phyloP scores from a whole-genome alignment of 2,797 vertebrate species.

The Cyclopterus lumpus region DNA sequence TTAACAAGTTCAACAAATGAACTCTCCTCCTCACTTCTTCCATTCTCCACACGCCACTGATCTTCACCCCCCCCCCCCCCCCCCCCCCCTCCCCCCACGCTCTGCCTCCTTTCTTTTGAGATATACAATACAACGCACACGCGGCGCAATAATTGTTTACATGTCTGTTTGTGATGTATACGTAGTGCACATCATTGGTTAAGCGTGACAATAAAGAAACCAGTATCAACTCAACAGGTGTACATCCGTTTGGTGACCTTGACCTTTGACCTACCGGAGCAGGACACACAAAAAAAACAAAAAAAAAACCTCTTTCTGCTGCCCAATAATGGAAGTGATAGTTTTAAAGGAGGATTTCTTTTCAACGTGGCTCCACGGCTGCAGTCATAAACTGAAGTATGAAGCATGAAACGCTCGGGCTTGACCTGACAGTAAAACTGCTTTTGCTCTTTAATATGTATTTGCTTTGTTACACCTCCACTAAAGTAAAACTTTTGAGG shows the following conservation, averaged over 20 bases:
- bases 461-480: conserved; percentile 48
- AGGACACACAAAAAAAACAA: conserved; percentile 21
- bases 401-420: conserved; percentile 73
- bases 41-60: conserved; percentile 30
- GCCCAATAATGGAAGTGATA: conserved; percentile 47
- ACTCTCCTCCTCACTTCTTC: conserved; percentile 59
- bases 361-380: conserved; percentile 47
- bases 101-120: neutral
- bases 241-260: conserved; percentile 21
- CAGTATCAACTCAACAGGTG: conserved; percentile 38
- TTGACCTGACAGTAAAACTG: conserved; percentile 67
- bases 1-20: conserved; percentile 76
- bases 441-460: conserved; percentile 58
- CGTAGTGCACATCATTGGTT: neutral
- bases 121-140: conserved; percentile 2
- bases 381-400: conserved; percentile 60
- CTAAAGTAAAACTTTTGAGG: conserved; percentile 20
- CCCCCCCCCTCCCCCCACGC: too few species aligned
- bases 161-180: neutral
- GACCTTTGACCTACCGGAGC: conserved; percentile 38
- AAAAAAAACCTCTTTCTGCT: too few species aligned
- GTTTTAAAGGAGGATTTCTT: conserved; percentile 57
- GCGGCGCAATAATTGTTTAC: neutral
- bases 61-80: conserved; percentile 34
- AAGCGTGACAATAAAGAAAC: neutral